phyloP scores from a whole-genome alignment of 2,797 vertebrate species.

The Sebastes steindachneri region DNA sequence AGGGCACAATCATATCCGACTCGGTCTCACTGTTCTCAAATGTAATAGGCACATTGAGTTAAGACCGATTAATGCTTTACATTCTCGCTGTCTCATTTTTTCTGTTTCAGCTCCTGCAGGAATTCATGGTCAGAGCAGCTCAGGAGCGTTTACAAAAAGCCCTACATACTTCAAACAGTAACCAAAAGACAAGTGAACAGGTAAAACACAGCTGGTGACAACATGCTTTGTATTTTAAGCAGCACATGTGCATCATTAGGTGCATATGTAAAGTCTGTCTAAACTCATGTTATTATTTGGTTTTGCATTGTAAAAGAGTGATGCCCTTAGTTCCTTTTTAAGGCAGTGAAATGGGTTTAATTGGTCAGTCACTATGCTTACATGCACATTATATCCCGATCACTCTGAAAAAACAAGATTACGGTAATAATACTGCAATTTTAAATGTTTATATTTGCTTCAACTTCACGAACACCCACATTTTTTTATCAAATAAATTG shows the following conservation, averaged over 20 bases:
- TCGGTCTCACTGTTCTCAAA: constrained; percentile 51
- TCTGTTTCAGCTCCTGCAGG: constrained; percentile 32
- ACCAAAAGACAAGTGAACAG: constrained; percentile 12
- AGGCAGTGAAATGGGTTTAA: constrained; percentile 64
- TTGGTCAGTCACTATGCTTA: constrained; percentile 12
- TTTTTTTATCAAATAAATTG: not conserved
- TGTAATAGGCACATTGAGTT: constrained; percentile 74
- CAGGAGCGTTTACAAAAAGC: constrained; percentile 15
- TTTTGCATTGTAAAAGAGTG: constrained; percentile 34
- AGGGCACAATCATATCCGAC: constrained; percentile 15
- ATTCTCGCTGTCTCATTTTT: constrained; percentile 21
- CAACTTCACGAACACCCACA: not conserved
- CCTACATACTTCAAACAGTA: not conserved
- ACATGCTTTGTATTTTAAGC: constrained; percentile 31
- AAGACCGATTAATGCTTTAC: constrained; percentile 46
- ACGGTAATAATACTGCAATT: not conserved
- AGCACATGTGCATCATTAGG: constrained; percentile 18
- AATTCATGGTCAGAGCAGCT: constrained; percentile 38
- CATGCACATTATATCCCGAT: constrained; percentile 29
- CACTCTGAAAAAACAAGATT: not conserved
- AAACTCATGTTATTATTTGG: not conserved
- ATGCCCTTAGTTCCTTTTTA: constrained; percentile 63
- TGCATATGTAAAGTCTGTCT: not conserved
- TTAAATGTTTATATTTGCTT: not conserved
- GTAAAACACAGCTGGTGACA: constrained; percentile 30